Percentiles rank a stretch among this genome's conserved stretches.
phyloP scores from a whole-genome alignment of 2,888 invertebrate genomes.

The Sialis fuliginosa region DNA sequence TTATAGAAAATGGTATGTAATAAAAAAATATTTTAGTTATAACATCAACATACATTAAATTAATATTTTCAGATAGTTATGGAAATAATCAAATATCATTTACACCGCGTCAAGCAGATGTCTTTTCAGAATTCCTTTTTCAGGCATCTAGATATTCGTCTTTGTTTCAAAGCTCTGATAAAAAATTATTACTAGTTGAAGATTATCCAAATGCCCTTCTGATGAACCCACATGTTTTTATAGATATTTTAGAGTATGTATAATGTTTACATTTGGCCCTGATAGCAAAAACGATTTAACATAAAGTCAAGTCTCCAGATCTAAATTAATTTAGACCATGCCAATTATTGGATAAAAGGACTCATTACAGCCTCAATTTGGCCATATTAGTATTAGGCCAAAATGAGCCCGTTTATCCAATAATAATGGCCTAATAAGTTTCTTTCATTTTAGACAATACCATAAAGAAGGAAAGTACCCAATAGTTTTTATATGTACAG shows the following conservation, averaged over 20 bases:
- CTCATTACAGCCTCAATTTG: too few species aligned
- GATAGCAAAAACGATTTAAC: too few species aligned
- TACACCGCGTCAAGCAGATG: slow-evolving; percentile 36
- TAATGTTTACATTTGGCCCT: too few species aligned
- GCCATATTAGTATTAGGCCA: too few species aligned
- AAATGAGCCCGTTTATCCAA: too few species aligned
- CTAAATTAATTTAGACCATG: too few species aligned
- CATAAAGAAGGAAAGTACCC: slow-evolving; percentile 43
- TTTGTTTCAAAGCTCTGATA: slow-evolving; percentile 30
- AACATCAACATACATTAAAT: not conserved
- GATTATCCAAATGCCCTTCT: slow-evolving; percentile 69
- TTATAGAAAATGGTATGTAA: slow-evolving; percentile 29
- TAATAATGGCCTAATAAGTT: too few species aligned
- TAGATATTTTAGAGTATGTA: slow-evolving; percentile 47
- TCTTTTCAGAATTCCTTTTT: slow-evolving; percentile 60
- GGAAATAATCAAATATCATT: not conserved
- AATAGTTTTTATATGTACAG: slow-evolving; percentile 54
- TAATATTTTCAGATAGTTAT: slow-evolving; percentile 1
- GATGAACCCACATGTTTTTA: slow-evolving; percentile 44
- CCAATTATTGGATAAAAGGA: too few species aligned
- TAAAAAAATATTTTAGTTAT: slow-evolving; percentile 1
- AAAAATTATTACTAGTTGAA: slow-evolving; percentile 50
- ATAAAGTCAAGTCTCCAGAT: too few species aligned
- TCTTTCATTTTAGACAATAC: slow-evolving; percentile 25
- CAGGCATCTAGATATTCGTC: slow-evolving; percentile 59